A percentile compares a stretch with the other conserved stretches of the same genome.
Conservation (phyloP, 2,113 vertebrate species). For the Limanda limanda region DNA sequence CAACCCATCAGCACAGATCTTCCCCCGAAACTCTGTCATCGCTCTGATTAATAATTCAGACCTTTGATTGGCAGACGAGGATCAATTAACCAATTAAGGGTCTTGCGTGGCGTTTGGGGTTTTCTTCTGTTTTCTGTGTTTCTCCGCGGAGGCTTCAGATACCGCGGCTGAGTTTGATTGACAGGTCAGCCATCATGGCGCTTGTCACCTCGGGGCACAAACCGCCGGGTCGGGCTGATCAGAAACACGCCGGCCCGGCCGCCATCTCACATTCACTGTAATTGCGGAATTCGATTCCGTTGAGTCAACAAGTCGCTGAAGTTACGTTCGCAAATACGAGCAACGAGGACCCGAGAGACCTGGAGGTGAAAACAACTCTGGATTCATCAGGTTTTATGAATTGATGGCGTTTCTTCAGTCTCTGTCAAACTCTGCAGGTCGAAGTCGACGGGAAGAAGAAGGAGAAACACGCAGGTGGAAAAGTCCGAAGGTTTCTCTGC, state of each 20-base stretch:
- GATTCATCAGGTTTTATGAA: not conserved
- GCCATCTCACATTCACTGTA: slow-evolving; percentile 59
- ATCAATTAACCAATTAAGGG: slow-evolving; percentile 68
- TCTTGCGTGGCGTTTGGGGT: not conserved
- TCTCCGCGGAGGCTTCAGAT: not conserved
- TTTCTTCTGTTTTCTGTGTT: not conserved
- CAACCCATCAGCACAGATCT: slow-evolving; percentile 45
- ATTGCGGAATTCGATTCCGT: slow-evolving; percentile 36
- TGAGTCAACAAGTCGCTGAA: slow-evolving; percentile 35
- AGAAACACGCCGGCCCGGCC: slow-evolving; percentile 10
- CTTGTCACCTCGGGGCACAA: slow-evolving; percentile 66
- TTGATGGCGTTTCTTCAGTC: slow-evolving; percentile 9
- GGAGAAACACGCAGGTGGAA: not conserved
- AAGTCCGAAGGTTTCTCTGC: not conserved
- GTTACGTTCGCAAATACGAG: slow-evolving; percentile 10
- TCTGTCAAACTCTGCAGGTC: not conserved
- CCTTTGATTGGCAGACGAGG: slow-evolving; percentile 48
- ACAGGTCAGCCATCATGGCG: slow-evolving; percentile 28
- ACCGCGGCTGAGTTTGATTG: slow-evolving; percentile 41
- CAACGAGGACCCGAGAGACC: not conserved
- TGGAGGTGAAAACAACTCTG: slow-evolving; percentile 36
- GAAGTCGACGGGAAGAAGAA: not conserved
- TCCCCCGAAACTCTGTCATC: slow-evolving; percentile 30
- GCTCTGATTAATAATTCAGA: slow-evolving; percentile 64
- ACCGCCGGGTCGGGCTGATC: not conserved